These are phyloP conservation scores for Lissocephala sabroskyi DNA, from an alignment of 2,888 invertebrate genomes.

Conservation along the genomic window DNA sequence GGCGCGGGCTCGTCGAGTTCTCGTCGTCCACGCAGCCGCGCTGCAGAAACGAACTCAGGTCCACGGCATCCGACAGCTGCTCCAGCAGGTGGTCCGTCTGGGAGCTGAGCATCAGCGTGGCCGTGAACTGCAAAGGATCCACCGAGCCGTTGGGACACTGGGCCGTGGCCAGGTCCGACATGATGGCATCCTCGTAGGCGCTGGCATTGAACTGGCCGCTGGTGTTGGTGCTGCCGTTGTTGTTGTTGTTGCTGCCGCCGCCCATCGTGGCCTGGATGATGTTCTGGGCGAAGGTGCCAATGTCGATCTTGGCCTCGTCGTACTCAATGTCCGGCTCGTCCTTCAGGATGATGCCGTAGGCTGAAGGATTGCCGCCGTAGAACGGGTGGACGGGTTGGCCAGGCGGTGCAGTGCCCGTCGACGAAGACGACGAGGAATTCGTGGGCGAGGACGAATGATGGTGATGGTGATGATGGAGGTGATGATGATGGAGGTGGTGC, in stretches of 20 bases:
- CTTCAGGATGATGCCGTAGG: constrained; percentile 85
- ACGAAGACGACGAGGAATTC: constrained; percentile 13
- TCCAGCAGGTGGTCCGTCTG: constrained; percentile 84
- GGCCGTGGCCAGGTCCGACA: constrained; percentile 81
- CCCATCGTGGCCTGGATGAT: constrained; percentile 67
- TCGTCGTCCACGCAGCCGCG: constrained; percentile 76
- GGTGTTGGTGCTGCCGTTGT: constrained; percentile 64
- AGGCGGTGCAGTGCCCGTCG: too few species aligned
- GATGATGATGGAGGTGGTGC: constrained; percentile 36
- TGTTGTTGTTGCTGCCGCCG: constrained; percentile 58
- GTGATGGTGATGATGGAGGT: too few species aligned
- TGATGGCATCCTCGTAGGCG: constrained; percentile 85
- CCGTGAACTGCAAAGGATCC: constrained; percentile 87
- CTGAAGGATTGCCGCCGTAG: constrained; percentile 78
- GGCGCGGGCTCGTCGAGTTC: constrained; percentile 74
- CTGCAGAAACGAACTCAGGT: constrained; percentile 83
- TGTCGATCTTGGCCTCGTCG: constrained; percentile 82
- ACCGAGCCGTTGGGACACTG: constrained; percentile 74
- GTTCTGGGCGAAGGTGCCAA: constrained; percentile 69
- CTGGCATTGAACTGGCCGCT: constrained; percentile 72
- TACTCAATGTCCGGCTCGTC: constrained; percentile 86
- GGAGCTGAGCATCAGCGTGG: constrained; percentile 84
- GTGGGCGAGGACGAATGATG: too few species aligned
- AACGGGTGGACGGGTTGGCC: constrained; percentile 57
- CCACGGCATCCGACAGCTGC: constrained; percentile 86